phyloP scores from a whole-genome alignment of 2,797 vertebrate species.

The Hyperoplus lanceolatus region DNA sequence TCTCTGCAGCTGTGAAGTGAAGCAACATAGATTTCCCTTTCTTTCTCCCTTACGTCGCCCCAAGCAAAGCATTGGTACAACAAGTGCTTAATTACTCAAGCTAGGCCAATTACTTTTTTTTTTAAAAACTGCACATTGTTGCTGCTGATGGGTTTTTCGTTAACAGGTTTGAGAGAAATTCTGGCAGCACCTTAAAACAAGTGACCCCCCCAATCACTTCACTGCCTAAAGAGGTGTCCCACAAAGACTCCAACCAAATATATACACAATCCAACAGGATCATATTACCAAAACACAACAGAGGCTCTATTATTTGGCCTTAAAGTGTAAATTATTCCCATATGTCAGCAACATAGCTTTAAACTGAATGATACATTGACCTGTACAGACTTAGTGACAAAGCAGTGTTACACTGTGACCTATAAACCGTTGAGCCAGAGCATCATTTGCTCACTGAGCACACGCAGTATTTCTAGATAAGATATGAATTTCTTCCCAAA shows the following conservation, averaged over 20 bases:
- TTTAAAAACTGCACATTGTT: too few relatives aligned
- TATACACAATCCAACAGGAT: neutral
- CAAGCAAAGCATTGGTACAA: neutral
- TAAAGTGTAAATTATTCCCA: neutral
- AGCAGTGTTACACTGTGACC: neutral
- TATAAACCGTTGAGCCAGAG: neutral
- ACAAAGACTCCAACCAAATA: neutral
- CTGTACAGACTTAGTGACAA: neutral
- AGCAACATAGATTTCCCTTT: conserved; percentile 19
- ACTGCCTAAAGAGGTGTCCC: neutral
- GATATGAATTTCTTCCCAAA: neutral
- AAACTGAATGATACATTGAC: neutral
- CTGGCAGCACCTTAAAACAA: neutral
- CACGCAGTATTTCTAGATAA: neutral
- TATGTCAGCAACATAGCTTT: neutral
- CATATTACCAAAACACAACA: neutral
- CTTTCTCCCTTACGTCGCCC: conserved; percentile 7
- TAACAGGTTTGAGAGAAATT: neutral
- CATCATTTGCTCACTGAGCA: neutral
- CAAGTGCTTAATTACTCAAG: neutral
- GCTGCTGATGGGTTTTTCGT: neutral
- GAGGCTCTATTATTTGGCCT: too few relatives aligned
- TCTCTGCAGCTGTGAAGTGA: conserved; percentile 11
- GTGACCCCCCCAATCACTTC: neutral
- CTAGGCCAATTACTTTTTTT: neutral